These are phyloP conservation scores for Osmerus mordax DNA, from an alignment of 2,113 vertebrate genomes.

Conservation along the genomic window DNA sequence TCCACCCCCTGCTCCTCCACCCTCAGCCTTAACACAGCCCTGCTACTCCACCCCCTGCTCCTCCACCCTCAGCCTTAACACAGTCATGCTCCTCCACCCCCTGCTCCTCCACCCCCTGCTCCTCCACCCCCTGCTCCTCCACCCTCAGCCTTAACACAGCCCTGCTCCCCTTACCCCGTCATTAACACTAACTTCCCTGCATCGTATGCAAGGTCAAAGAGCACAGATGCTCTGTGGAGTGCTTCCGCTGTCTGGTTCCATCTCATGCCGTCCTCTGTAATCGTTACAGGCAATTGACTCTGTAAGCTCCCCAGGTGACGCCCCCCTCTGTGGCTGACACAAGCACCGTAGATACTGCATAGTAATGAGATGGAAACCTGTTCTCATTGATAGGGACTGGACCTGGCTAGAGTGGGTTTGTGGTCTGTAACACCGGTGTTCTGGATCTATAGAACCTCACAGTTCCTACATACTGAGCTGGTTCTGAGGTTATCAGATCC, in stretches of 20 bases:
- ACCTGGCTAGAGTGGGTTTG: too few species aligned
- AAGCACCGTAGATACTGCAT: not conserved
- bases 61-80: not conserved
- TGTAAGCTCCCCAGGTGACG: slow-evolving; percentile 39
- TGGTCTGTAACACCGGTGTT: too few species aligned
- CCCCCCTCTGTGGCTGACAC: slow-evolving; percentile 2
- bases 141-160: not conserved
- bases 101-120: not conserved
- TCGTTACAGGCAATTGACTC: slow-evolving; percentile 49
- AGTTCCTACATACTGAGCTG: not conserved
- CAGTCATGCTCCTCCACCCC: not conserved
- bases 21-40: too few species aligned
- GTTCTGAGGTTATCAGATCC: not conserved
- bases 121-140: not conserved
- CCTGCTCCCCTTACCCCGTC: slow-evolving; percentile 21
- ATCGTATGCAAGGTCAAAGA: slow-evolving; percentile 59
- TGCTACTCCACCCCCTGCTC: not conserved
- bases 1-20: not conserved
- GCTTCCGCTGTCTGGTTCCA: slow-evolving; percentile 41
- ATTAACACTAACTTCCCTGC: slow-evolving; percentile 52
- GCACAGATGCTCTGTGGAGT: slow-evolving; percentile 43
- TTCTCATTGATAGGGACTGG: too few species aligned
- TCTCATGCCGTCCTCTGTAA: slow-evolving; percentile 19
- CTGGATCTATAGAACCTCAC: too few species aligned
- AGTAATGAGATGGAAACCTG: not conserved